Evolutionary conservation across 2,888 invertebrate genomes (phyloP), one percentile per base, ranked within the genome.

Genomic region (Machimus atricapillus): DNA sequence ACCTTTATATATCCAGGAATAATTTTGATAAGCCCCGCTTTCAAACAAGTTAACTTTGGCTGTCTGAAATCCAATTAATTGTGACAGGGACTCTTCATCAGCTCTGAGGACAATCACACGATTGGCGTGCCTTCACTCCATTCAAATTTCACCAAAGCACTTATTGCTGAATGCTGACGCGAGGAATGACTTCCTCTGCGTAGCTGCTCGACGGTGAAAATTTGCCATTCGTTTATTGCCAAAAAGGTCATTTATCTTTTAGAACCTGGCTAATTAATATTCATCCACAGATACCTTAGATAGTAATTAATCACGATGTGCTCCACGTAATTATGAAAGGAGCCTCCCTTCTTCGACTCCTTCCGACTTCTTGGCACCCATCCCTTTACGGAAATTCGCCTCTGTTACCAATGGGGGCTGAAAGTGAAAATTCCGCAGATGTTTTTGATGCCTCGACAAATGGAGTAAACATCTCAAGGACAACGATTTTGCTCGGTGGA

Each of bases 271-370:
- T 78, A 78, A 78, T 78, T 78, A 78, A 78, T 78, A 78, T 78
- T 78, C 78, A 78, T 78, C 43, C 43, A 40, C 40, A 78, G 78
- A 78, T 78, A 78, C 78, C 78, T 78, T 46, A 78, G 78, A 78
- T 43, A 78, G 77, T 43, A 78, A 78, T 78, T 37, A 40, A 78
- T 78, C 78, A 78, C 37, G 78, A 43, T 46, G 78, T 78, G 43
- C 43, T 78, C 19, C 23, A 19, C 43, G 78, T 43, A 78, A 78
- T 43, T 78, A 43, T 40, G 46, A 43, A 46, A 78, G 19, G 19
- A 27, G 40, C 7, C 46, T 1, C 1, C 40, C 43, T 40, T 19
- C 78, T 2, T 14, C 8, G 14, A 14, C 40, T 31, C n/a, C 7
- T 12, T 14, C 27, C 73, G 37, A n/a, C n/a, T 16, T n/a, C 52